These are phyloP conservation scores for Zosterops japonicus DNA, from an alignment of 2,113 vertebrate genomes.

Conservation along the genomic window DNA sequence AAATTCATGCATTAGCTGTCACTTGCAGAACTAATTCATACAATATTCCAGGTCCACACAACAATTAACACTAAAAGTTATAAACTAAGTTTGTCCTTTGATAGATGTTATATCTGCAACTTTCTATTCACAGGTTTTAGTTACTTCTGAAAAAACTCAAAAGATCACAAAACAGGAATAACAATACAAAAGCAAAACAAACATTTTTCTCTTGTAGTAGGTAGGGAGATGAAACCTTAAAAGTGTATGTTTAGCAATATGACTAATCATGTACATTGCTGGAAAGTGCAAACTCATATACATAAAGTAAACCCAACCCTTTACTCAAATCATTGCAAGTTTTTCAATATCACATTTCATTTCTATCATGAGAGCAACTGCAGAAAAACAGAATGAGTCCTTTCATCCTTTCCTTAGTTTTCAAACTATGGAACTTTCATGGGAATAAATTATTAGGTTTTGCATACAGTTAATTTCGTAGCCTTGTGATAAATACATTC, in stretches of 20 bases:
- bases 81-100: not conserved
- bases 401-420: not conserved
- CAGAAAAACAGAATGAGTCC: not conserved
- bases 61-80: not conserved
- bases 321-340: not conserved
- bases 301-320: not conserved
- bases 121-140: not conserved
- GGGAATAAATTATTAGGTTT: not conserved
- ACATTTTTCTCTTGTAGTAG: not conserved
- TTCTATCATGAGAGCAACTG: not conserved
- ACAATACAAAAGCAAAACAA: not conserved
- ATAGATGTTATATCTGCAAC: not conserved
- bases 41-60: not conserved
- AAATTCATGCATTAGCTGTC: not conserved
- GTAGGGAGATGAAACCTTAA: not conserved
- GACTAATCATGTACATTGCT: not conserved
- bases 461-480: not conserved
- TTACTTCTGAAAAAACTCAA: not conserved
- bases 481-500: not conserved
- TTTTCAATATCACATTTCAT: not conserved
- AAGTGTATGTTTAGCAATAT: not conserved
- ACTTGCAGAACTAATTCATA: not conserved
- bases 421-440: not conserved
- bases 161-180: not conserved
- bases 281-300: not conserved